Conservation (phyloP, 2,888 invertebrate species). For the Abrostola triplasia region DNA sequence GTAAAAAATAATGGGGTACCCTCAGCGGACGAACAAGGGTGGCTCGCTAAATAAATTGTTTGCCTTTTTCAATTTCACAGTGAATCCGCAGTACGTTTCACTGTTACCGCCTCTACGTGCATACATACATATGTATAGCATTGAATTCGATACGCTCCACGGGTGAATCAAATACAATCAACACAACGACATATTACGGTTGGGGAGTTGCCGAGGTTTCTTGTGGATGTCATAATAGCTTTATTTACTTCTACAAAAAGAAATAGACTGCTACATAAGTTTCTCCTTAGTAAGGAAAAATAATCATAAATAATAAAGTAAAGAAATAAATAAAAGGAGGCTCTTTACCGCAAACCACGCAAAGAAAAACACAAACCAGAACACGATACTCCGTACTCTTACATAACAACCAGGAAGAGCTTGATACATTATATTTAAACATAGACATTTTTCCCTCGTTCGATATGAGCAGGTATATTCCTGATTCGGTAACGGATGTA, state of each 20-base stretch:
- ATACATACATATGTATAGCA: slow-evolving; percentile 37
- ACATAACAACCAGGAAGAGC: slow-evolving; percentile 42
- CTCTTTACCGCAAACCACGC: neutral
- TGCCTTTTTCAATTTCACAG: slow-evolving; percentile 80
- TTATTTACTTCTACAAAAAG: neutral
- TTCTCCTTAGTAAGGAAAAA: neutral
- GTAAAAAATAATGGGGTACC: slow-evolving; percentile 84
- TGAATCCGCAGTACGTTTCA: slow-evolving; percentile 55
- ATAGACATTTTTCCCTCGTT: slow-evolving; percentile 55
- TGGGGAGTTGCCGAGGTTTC: slow-evolving; percentile 20
- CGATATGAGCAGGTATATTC: slow-evolving; percentile 48
- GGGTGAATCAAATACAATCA: slow-evolving; percentile 46
- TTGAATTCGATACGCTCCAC: slow-evolving; percentile 43
- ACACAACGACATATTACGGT: slow-evolving; percentile 37
- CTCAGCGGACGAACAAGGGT: slow-evolving; percentile 69
- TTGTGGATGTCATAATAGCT: slow-evolving; percentile 6
- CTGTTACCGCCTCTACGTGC: slow-evolving; percentile 41
- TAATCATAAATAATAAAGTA: neutral
- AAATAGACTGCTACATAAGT: neutral
- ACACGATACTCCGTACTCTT: slow-evolving; percentile 23
- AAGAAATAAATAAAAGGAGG: neutral
- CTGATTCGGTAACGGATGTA: slow-evolving; percentile 54
- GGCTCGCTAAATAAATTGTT: slow-evolving; percentile 82
- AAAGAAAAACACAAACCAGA: slow-evolving; percentile 25
- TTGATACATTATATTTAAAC: slow-evolving; percentile 50